Conservation (phyloP, 2,113 vertebrate species). For the Monopterus albus region DNA sequence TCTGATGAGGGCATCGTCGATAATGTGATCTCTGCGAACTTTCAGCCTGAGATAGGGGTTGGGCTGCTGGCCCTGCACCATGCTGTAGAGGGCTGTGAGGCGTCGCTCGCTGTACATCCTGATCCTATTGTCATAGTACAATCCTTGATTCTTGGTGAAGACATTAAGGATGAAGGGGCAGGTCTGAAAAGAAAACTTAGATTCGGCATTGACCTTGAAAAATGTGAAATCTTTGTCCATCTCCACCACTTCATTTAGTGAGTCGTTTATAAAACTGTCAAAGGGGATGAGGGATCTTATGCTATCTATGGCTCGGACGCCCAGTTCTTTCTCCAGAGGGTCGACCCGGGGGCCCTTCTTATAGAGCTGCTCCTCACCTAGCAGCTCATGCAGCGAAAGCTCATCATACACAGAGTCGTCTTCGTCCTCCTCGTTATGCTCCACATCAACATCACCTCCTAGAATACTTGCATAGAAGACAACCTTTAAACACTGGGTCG, state of each 20-base stretch:
- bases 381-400: conserved; percentile 92
- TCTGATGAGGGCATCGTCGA: conserved; percentile 96
- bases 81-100: conserved; percentile 97
- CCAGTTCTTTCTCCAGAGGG: conserved; percentile 93
- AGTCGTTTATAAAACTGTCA: conserved; percentile 97
- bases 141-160: conserved; percentile 96
- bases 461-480: conserved; percentile 97
- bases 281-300: conserved; percentile 92
- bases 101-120: conserved; percentile 98
- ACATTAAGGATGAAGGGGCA: conserved; percentile 97
- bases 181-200: conserved; percentile 99
- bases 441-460: conserved; percentile 90
- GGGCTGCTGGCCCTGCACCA: conserved; percentile 95
- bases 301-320: conserved; percentile 91
- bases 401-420: conserved; percentile 92
- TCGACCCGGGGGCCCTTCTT: conserved; percentile 94
- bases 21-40: conserved; percentile 97
- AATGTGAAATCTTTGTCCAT: conserved; percentile 99
- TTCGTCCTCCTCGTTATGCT: conserved; percentile 95
- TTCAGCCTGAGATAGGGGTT: conserved; percentile 96
- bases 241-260: conserved; percentile 96
- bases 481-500: conserved; percentile 96
- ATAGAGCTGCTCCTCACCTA: conserved; percentile 94
- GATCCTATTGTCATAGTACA: conserved; percentile 99
- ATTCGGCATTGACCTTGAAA: conserved; percentile 98